Evolutionary conservation across 2,113 vertebrate genomes (phyloP), one percentile per base, ranked within the genome.

Genomic region (Dromas ardeola): DNA sequence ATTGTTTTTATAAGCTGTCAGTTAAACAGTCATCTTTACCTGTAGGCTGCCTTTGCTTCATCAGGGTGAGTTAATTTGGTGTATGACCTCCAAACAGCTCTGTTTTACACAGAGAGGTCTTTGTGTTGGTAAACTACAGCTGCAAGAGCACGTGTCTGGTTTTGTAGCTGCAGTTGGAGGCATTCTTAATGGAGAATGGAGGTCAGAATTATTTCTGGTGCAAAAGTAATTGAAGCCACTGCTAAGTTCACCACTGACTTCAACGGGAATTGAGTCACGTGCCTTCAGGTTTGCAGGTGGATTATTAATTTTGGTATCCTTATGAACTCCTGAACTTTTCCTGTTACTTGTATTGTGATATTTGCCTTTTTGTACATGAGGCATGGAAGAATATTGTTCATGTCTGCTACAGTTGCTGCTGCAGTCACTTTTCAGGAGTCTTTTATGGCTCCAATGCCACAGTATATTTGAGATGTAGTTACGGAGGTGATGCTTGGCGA

Each of bases 371-470:
- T 42, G 8, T 42, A 3, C 13, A 11, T 34, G 43, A 47, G 34
- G 6, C 4, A 4, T 27, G 30, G 27, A 52, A 66, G 22, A 23
- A 32, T 36, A 29, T 71, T 72, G 5, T 5, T 86, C 10, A 4
- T 13, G 32, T 34, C 26, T 42, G 65, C n/a, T 74, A 4, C 16
- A 20, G 9, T 32, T 59, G 65, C 72, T 93, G 23, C 59, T 84
- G 65, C 84, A 71, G 45, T 49, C 61, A 26, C 2, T 81, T 52
- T 53, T 85, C 16, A 30, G 49, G 40, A 50, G 7, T 34, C 29
- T 47, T 66, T 72, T 32, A 2, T n/a, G 25, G 20, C 21, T 32
- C 17, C 18, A 3, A 0, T 32, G 50, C 61, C 0, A 0, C 10
- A 3, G 53, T 27, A 1, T 29, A 18, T 76, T 65, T 66, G 66